These are phyloP conservation scores for Chloropsis cyanopogon DNA, from an alignment of 2,113 vertebrate genomes.

Conservation along the genomic window DNA sequence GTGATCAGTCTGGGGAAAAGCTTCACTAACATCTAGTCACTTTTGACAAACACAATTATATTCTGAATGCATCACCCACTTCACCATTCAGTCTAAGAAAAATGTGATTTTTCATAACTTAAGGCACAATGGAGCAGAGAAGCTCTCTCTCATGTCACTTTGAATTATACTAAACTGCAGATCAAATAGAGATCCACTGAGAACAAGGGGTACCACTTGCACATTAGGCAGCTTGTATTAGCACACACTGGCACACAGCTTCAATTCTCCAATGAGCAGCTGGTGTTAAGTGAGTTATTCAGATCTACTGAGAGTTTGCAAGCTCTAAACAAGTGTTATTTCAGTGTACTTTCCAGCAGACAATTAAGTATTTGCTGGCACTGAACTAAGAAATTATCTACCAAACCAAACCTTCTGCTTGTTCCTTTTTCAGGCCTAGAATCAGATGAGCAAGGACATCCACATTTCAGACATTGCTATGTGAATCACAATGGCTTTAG, in stretches of 20 bases:
- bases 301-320: neutral
- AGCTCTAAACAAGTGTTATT: neutral
- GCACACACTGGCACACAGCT: neutral
- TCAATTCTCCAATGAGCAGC: neutral
- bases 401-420: neutral
- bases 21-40: neutral
- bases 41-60: neutral
- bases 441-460: neutral
- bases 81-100: neutral
- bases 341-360: neutral
- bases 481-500: neutral
- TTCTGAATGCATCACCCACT: neutral
- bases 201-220: neutral
- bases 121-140: neutral
- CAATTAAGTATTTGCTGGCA: neutral
- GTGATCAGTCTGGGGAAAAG: neutral
- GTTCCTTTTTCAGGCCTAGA: neutral
- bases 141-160: neutral
- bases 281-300: constrained; percentile 22
- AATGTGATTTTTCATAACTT: neutral
- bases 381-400: neutral
- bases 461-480: neutral
- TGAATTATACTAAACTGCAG: neutral
- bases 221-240: neutral
- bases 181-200: neutral